Evolutionary conservation across 2,797 vertebrate species (phyloP).

Genomic region (Artibeus lituratus): DNA sequence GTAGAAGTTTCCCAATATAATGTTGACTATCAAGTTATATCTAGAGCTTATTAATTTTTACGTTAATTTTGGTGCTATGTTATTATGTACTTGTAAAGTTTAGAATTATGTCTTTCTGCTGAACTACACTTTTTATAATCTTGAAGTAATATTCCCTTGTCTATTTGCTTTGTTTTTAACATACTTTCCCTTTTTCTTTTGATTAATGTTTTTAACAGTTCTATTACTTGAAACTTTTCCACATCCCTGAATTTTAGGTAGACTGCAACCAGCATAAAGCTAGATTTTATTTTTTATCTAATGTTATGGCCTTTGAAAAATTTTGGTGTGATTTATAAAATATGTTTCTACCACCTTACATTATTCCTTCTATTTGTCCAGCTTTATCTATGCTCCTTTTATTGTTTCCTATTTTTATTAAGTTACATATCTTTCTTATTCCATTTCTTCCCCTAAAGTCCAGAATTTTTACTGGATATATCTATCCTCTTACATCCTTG

Average conservation of each 20-base stretch:
- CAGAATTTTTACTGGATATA: neutral
- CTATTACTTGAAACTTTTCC: neutral
- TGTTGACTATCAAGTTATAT: neutral
- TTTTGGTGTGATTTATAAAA: neutral
- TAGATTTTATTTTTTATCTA: neutral
- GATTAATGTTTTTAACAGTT: neutral
- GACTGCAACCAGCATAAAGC: neutral
- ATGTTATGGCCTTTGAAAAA: neutral
- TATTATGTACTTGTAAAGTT: neutral
- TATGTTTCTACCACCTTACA: neutral
- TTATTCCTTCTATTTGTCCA: neutral
- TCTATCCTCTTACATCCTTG: neutral
- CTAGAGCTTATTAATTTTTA: neutral
- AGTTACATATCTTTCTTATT: neutral
- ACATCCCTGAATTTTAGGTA: neutral
- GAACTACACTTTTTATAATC: neutral
- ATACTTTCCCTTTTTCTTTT: neutral
- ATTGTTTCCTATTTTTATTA: neutral
- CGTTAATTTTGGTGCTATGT: neutral
- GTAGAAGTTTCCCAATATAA: neutral
- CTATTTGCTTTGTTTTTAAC: neutral
- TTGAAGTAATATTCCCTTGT: neutral
- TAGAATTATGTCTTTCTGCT: neutral
- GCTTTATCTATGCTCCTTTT: neutral
- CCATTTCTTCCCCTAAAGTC: neutral